Percentiles rank a stretch among this genome's conserved stretches.
phyloP scores from a whole-genome alignment of 2,888 invertebrate genomes.

The Agriopis leucophaearia region DNA sequence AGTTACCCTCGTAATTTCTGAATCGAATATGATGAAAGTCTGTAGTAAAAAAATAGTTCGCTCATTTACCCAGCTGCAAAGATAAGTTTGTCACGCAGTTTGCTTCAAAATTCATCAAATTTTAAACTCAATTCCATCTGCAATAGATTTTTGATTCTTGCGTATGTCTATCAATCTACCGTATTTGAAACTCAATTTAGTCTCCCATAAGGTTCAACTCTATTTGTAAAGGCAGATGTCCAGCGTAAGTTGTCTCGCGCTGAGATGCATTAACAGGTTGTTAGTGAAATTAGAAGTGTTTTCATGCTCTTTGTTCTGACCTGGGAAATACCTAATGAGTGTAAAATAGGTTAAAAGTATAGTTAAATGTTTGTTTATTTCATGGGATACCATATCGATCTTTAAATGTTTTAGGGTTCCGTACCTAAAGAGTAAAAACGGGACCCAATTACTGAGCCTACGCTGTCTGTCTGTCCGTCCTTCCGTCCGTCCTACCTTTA shows the following conservation, averaged over 20 bases:
- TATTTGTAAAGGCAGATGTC: not conserved
- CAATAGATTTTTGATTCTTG: not conserved
- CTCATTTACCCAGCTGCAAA: not conserved
- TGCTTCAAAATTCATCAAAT: not conserved
- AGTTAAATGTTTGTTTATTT: not conserved
- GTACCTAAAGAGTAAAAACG: too few relatives aligned
- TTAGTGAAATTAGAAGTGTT: constrained; percentile 40
- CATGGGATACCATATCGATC: not conserved
- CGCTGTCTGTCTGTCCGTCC: too few relatives aligned
- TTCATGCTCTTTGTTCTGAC: constrained; percentile 30
- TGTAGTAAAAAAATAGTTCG: not conserved
- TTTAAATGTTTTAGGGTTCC: too few relatives aligned
- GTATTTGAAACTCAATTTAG: not conserved
- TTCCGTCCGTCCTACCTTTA: too few relatives aligned
- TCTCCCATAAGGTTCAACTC: not conserved
- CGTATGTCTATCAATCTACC: not conserved
- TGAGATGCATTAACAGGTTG: constrained; percentile 28
- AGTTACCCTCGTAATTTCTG: not conserved
- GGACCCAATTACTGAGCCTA: too few relatives aligned
- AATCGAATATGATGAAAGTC: not conserved
- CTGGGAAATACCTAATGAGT: constrained; percentile 26
- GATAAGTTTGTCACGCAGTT: not conserved
- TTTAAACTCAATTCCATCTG: constrained; percentile 2
- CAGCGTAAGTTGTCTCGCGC: constrained; percentile 22
- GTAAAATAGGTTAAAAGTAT: not conserved